phyloP scores from a whole-genome alignment of 1,140 invertebrate species.

The Diorhabda elongata region DNA sequence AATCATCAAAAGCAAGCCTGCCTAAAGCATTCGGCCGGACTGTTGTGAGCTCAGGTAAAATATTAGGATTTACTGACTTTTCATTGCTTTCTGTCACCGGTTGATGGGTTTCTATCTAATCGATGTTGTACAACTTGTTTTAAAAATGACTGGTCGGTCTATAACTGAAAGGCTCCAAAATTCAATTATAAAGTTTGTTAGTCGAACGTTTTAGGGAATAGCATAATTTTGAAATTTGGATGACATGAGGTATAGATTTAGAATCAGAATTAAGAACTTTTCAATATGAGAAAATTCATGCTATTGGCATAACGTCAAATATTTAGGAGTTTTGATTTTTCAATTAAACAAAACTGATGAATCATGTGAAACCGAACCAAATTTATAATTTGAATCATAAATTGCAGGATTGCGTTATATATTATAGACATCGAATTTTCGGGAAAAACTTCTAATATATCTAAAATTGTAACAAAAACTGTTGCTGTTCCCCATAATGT shows the following conservation, averaged over 20 bases:
- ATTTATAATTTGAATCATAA: no score
- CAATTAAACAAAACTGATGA: no score
- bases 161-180: not conserved
- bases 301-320: no score
- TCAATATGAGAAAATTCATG: no score
- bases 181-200: not conserved
- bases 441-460: no score
- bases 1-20: not conserved
- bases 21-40: not conserved
- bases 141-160: not conserved
- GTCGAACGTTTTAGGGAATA: not conserved
- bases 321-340: no score
- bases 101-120: conserved; percentile 1
- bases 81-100: not conserved
- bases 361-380: no score
- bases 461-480: no score
- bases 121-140: not conserved
- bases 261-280: no score
- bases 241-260: not conserved
- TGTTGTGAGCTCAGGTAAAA: not conserved
- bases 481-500: no score
- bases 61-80: conserved; percentile 1
- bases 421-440: no score
- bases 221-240: not conserved
- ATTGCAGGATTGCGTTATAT: no score